Evolutionary conservation across 2,797 vertebrate genomes (phyloP).

Genomic region (Gastrophryne carolinensis): DNA sequence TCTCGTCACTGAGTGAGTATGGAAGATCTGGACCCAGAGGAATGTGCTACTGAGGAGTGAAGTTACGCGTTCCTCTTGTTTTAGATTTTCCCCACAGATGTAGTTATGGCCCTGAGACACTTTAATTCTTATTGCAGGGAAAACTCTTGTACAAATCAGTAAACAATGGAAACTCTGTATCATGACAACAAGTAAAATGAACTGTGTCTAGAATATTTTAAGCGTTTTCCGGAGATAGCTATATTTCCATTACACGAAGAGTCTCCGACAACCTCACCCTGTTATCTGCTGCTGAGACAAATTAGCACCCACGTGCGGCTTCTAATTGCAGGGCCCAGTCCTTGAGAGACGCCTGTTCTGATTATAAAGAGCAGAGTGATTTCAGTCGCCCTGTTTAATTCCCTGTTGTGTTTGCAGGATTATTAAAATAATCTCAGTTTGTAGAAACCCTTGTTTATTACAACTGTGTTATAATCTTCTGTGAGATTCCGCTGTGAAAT

Average conservation of each 20-base stretch:
- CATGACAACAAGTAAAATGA: not conserved
- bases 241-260: constrained; percentile 32
- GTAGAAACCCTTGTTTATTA: not conserved
- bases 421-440: not conserved
- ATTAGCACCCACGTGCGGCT: constrained; percentile 38
- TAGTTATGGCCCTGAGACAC: no score
- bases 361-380: constrained; percentile 48
- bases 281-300: constrained; percentile 38
- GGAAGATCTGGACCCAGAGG: no score
- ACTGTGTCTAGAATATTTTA: constrained; percentile 2
- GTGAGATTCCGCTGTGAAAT: not conserved
- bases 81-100: no score
- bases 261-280: constrained; percentile 22
- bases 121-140: not conserved
- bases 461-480: not conserved
- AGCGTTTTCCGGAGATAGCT: not conserved
- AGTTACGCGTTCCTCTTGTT: no score
- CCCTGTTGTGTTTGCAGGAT: constrained; percentile 16
- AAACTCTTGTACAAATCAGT: not conserved
- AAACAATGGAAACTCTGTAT: not conserved
- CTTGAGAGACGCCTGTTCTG: constrained; percentile 12
- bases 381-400: constrained; percentile 28
- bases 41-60: no score
- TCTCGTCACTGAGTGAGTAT: no score
- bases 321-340: constrained; percentile 36